Evolutionary conservation across 1,140 invertebrate species (phyloP), one percentile per base, ranked within the genome.

Genomic region (Phymorhynchus buccinoides): DNA sequence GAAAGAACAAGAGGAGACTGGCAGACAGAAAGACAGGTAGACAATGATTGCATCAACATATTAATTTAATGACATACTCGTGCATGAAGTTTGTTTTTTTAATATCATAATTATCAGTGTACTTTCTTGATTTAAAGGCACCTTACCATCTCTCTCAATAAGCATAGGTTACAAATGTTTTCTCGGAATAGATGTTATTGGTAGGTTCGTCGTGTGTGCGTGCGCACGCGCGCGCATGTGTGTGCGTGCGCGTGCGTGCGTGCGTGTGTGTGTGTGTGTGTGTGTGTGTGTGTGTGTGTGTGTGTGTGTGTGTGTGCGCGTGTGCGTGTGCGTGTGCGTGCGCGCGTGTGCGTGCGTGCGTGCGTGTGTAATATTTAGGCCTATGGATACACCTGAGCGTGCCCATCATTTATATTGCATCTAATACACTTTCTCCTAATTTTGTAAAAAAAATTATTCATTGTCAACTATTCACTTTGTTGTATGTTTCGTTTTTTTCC

Each of bases 211-310:
- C 6, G 6, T 35, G 32, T 75, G 32, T 75, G 32, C 3, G 71
- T 75, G 71, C 30, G 71, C 37, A 35, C 30, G 78, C 48, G 41
- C 48, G 78, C 48, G 41, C 48, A 42, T 80, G 78, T 80, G 78
- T 52, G 78, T 52, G 2, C 48, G 41, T 52, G 30, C 48, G 41
- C 18, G 41, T 80, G 44, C 48, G 78, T 48, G 30, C 48, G 78
- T 78, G 75, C 39, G 41, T 78, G 75, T 78, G 41, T 78, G 75
- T 78, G 35, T 4, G 35, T 2, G 68, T n/a, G 30, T 73, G 3
- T n/a, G 3, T 73, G 68, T 14, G 35, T 73, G 68, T 73, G 68
- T 73, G 35, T 37, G 9, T 3, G 14, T 77, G 32, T 37, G 73
- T 77, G 73, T 37, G 41, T 77, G 27, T 37, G 73, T 77, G 18